Percentiles rank a stretch among this genome's conserved stretches.
phyloP scores from a whole-genome alignment of 2,797 vertebrate species.

The Gambusia yucatana region DNA sequence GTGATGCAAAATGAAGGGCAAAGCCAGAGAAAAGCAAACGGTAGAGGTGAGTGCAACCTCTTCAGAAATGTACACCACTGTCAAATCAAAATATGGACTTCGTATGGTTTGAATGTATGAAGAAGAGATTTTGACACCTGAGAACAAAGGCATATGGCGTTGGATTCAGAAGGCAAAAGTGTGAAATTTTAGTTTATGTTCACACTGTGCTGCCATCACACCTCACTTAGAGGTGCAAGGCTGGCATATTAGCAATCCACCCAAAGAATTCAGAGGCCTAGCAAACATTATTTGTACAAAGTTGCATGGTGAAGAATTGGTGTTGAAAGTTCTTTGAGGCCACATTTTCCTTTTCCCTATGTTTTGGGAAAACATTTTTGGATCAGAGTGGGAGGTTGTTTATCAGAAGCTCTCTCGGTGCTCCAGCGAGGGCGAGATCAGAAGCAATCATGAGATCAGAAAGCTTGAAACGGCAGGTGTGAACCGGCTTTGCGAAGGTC shows the following conservation, averaged over 20 bases:
- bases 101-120: conserved; percentile 15
- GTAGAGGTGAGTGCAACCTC: conserved; percentile 10
- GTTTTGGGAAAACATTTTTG: conserved; percentile 21
- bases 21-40: conserved; percentile 5
- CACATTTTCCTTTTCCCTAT: neutral
- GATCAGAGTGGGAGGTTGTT: conserved; percentile 52
- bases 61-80: neutral
- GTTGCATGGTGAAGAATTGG: conserved; percentile 4
- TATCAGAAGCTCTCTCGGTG: conserved; percentile 41
- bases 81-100: conserved; percentile 12
- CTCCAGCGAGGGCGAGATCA: conserved; percentile 68
- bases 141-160: conserved; percentile 25
- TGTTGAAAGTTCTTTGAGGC: conserved; percentile 17
- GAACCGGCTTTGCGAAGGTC: conserved; percentile 79
- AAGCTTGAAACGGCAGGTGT: conserved; percentile 50
- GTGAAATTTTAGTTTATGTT: conserved; percentile 38
- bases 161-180: conserved; percentile 27
- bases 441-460: conserved; percentile 69
- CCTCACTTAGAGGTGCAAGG: conserved; percentile 43
- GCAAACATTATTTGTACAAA: conserved; percentile 33
- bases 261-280: conserved; percentile 11
- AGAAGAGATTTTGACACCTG: conserved; percentile 20
- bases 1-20: conserved; percentile 9
- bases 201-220: conserved; percentile 34
- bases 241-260: conserved; percentile 30